phyloP scores from a whole-genome alignment of 2,113 vertebrate genomes.

The Lasiurus cinereus region DNA sequence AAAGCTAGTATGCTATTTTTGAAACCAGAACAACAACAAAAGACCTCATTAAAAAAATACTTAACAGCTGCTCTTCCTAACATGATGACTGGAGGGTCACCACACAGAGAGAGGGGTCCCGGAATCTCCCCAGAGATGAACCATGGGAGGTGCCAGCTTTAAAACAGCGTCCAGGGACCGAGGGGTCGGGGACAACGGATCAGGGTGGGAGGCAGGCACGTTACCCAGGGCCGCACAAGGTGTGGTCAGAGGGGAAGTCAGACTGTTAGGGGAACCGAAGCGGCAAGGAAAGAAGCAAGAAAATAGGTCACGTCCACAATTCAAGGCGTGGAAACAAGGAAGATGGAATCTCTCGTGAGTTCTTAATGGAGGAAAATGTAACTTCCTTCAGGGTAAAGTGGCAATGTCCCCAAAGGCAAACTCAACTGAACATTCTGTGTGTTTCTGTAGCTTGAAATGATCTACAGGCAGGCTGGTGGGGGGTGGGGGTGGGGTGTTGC shows the following conservation, averaged over 20 bases:
- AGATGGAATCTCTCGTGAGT: background rate
- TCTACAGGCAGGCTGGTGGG: fast-evolving
- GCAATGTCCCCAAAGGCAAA: background rate
- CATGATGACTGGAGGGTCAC: background rate
- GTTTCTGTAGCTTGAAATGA: background rate
- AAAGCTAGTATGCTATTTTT: background rate
- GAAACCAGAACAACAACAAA: background rate
- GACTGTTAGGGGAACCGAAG: background rate
- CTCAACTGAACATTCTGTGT: no score
- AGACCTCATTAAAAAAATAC: background rate
- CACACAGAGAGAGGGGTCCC: background rate
- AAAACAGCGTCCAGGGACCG: background rate
- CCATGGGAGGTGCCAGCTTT: background rate
- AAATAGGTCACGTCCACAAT: background rate
- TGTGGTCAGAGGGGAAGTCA: background rate
- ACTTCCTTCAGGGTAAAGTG: background rate
- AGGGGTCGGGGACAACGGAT: no score
- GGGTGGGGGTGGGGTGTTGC: background rate
- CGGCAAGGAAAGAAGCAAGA: background rate
- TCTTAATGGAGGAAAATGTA: background rate
- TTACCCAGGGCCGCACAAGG: background rate
- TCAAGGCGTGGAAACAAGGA: background rate
- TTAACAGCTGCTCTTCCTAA: background rate
- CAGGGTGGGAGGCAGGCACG: no score
- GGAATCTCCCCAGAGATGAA: background rate